Base-by-base conservation (phyloP, 2,113 vertebrate species). In the Brachirus orientalis region DNA sequence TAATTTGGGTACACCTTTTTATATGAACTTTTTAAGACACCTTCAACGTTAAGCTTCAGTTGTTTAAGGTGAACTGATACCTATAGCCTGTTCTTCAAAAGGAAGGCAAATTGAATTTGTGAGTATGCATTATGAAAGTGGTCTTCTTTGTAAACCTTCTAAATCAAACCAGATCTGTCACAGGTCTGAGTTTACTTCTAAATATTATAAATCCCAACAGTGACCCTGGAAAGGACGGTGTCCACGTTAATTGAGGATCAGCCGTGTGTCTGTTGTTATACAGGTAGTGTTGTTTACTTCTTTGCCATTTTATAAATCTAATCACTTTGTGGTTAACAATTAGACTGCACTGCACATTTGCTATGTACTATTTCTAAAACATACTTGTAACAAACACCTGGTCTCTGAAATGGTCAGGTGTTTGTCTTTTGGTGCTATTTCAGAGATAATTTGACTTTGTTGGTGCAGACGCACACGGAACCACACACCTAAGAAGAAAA, bases 391-490 rank as follows among this genome's bases (percentile, higher is more conserved):
- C 76, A 77, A 83, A 89, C 70, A 63, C 79, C 77, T 68, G 63
- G 57, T 87, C 68, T 63, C 46, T 60, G 83, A 84, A 84, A 63
- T 41, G 75, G 81, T 72, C 71, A 69, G 40, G 57, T 8, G 73
- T 89, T 88, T 88, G 76, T 82, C 80, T 88, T 88, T 89, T 90
- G 92, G 92, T 92, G 92, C 92, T 92, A 91, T 69, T 81, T 83
- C 77, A 77, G 61, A 77, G 69, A 89, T 73, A 78, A 87, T 90
- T 90, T 79, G 83, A 87, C 79, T 50, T 85, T 76, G 61, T 83
- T 53, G 62, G 75, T 82, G 75, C 83, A 77, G 71, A 72, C 18
- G 71, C 75, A 82, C 78, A 70, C 69, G 70, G 81, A 89, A 84
- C 84, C 64, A 85, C 79, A 78, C 72, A 85, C 75, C 64, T 77